These are phyloP conservation scores for Ondatra zibethicus DNA, from an alignment of 2,113 vertebrate species.

Conservation along the genomic window DNA sequence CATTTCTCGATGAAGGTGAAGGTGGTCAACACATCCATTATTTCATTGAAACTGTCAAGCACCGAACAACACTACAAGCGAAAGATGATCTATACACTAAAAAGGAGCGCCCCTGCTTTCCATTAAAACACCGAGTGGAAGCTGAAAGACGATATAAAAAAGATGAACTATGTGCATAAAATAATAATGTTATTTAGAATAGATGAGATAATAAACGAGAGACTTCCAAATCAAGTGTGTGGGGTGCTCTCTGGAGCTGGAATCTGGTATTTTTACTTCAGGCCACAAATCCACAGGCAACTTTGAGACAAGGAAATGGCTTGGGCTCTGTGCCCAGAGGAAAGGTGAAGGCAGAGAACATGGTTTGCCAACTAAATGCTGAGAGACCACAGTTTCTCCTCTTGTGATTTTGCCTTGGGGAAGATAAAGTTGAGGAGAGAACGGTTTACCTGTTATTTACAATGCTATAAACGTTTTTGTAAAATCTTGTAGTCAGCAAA, in stretches of 20 bases:
- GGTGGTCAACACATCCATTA: not conserved
- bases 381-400: not conserved
- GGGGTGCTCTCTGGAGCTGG: not conserved
- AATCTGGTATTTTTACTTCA: conserved; percentile 60
- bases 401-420: not conserved
- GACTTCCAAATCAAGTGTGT: conserved; percentile 23
- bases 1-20: not conserved
- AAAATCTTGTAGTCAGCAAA: conserved; percentile 12
- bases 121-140: conserved; percentile 36
- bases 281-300: conserved; percentile 61
- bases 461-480: not conserved
- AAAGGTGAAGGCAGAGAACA: conserved; percentile 43
- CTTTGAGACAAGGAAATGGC: conserved; percentile 49
- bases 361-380: not conserved
- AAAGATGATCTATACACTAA: not conserved
- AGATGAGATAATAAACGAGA: conserved; percentile 63
- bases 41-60: not conserved
- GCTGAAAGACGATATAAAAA: conserved; percentile 35
- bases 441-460: conserved; percentile 2
- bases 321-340: conserved; percentile 39
- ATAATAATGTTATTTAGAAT: conserved; percentile 58
- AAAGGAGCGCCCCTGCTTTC: not conserved
- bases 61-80: not conserved
- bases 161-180: conserved; percentile 59
- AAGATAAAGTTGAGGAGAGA: not conserved